A percentile compares a stretch with the other conserved stretches of the same genome.
Evolutionary conservation across 2,797 vertebrate species (phyloP).

Genomic region (Molossus molossus): DNA sequence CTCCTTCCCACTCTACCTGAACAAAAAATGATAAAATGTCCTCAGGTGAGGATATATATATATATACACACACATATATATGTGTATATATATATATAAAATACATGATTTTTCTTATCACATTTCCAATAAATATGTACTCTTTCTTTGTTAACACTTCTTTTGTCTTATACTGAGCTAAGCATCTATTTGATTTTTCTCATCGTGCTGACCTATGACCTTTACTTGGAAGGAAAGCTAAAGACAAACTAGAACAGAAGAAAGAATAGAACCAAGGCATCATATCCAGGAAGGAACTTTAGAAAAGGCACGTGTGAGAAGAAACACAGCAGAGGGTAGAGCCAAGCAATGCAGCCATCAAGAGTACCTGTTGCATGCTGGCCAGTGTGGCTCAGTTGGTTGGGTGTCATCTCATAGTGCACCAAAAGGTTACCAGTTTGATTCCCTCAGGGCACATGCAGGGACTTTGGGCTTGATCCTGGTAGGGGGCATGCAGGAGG

Average conservation of each 20-base stretch:
- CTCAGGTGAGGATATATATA: no score
- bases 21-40: no score
- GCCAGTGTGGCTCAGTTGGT: neutral
- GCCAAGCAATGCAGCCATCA: neutral
- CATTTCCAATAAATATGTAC: constrained; percentile 1
- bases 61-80: no score
- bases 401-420: neutral
- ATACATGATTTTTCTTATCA: constrained; percentile 5
- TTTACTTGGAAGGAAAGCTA: constrained; percentile 46
- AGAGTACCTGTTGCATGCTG: neutral
- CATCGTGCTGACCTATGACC: constrained; percentile 25
- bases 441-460: neutral
- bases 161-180: constrained; percentile 35
- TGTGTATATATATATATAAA: neutral
- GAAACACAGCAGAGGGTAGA: neutral
- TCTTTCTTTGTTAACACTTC: constrained; percentile 7
- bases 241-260: constrained; percentile 29
- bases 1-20: no score
- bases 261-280: constrained; percentile 16
- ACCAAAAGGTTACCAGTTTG: neutral
- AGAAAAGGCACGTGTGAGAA: neutral
- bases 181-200: constrained; percentile 24
- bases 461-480: neutral
- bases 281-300: neutral
- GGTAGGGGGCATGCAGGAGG: neutral